Percentiles rank a stretch among this genome's conserved stretches.
These are phyloP conservation scores for Echinops telfairi DNA, from an alignment of 2,113 vertebrate species.

Conservation along the genomic window DNA sequence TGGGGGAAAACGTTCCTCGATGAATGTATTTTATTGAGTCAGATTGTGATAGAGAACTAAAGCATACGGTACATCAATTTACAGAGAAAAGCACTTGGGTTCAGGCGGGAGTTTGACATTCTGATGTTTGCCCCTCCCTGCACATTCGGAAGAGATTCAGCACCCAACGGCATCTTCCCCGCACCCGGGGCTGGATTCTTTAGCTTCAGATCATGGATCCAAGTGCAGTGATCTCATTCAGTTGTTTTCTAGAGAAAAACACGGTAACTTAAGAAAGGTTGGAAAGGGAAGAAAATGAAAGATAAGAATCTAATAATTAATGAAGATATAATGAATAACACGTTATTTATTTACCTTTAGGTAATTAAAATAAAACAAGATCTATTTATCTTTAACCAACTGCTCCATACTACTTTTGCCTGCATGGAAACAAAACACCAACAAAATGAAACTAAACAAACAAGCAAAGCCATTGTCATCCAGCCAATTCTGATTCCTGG, in stretches of 20 bases:
- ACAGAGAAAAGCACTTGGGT: not conserved
- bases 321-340: not conserved
- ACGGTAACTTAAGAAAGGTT: not conserved
- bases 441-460: not conserved
- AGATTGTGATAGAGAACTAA: slow-evolving; percentile 6
- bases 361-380: not conserved
- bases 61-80: not conserved
- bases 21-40: slow-evolving; percentile 5
- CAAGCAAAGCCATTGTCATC: not conserved
- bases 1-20: not conserved
- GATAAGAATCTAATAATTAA: slow-evolving; percentile 17
- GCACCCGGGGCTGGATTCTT: not conserved
- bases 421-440: not conserved
- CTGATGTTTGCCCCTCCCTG: not conserved
- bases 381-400: not conserved
- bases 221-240: not conserved
- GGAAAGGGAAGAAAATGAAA: slow-evolving; percentile 53
- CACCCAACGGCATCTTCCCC: not conserved
- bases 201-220: not conserved
- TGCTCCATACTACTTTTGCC: not conserved
- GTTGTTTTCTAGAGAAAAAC: slow-evolving; percentile 5
- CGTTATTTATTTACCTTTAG: slow-evolving; percentile 23
- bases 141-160: not conserved
- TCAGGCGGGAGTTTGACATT: not conserved
- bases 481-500: not conserved